Evolutionary conservation across 2,888 invertebrate genomes (phyloP), one percentile per base, ranked within the genome.

Genomic region (Tillus elongatus): DNA sequence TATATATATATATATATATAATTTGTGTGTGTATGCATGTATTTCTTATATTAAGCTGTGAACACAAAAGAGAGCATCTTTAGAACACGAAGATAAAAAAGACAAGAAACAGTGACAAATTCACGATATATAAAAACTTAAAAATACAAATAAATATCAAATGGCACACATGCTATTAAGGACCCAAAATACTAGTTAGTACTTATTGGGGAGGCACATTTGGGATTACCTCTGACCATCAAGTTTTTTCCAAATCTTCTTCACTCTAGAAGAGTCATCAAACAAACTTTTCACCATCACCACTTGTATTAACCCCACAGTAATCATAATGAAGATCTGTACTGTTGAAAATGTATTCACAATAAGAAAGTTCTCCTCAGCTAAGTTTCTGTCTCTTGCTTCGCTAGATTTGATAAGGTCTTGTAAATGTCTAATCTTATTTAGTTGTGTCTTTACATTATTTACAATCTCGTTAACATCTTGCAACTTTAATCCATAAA

Each of bases 271-370:
- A 10, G 50, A 52, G 39, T 64, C 60, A 57, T 87, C 84, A 53
- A 90, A 91, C 13, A 91, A 69, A 61, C 82, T 83, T 44, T 78
- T 77, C 10, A 90, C 73, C 71, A 89, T 78, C 29, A 83, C 63
- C 2, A 90, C 83, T 72, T 84, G 80, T n/a, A 84, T 56, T 35
- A 76, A 53, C 1, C 84, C 86, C 1, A 89, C 84, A 3, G 68
- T 49, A 13, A 82, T 48, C 82, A 91, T 84, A 13, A 84, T 70
- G 15, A 68, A 54, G 26, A 89, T 75, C 56, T 87, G 85, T 14
- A 87, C 60, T 30, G 75, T 59, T 0, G 87, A 87, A 78, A 86
- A 87, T 34, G 75, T 67, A 54, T 88, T 88, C 1, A 92, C 88
- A 44, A 82, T 75, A 43, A 79, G 79, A 56, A 77, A 85, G 64